Base-by-base conservation (phyloP, 2,888 invertebrate species). In the Sarcophaga subvicina region DNA sequence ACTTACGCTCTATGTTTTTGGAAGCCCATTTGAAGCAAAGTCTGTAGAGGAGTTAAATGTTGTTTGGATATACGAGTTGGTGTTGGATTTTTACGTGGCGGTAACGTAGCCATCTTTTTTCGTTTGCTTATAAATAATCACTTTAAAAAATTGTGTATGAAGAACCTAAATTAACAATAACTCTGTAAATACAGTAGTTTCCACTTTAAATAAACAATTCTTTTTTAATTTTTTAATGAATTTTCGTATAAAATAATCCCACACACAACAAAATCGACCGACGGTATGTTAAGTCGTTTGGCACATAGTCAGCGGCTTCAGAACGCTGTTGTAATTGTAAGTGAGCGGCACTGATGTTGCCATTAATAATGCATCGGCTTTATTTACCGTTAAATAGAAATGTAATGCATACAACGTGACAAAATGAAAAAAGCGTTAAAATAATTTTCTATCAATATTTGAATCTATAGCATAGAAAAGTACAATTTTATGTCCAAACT, bases 1-100 rank as follows among this genome's bases (percentile, higher is more conserved):
- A 96, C 97, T 96, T 95, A 98, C 98, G 97, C 97, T 94, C 98
- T 95, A 91, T 97, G 96, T 94, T 96, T 96, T 5, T 97, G 96
- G 93, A 98, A 98, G 59, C 98, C 98, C 96, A 98, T 97, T 94
- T 97, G 97, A 88, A 98, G 94, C 60, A 98, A 94, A 81, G 96
- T 97, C 94, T 98, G 97, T 89, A 97, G 94, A 6, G 98, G 97
- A 63, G 96, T 96, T 88, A 96, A 93, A 93, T 96, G 95, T 92
- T 96, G 96, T 93, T 96, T 97, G 11, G 95, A 95, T 90, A 95
- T 95, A 94, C 95, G 96, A 85, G 96, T 96, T 12, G 96, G 95
- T 80, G 96, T 95, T 76, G 96, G 95, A 93, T 96, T 96, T 94
- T 96, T 96, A 88, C 97, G 94, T 62, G 97, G 97, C 88, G 97